Base-by-base conservation (phyloP, 2,113 vertebrate genomes). In the Crotophaga sulcirostris region DNA sequence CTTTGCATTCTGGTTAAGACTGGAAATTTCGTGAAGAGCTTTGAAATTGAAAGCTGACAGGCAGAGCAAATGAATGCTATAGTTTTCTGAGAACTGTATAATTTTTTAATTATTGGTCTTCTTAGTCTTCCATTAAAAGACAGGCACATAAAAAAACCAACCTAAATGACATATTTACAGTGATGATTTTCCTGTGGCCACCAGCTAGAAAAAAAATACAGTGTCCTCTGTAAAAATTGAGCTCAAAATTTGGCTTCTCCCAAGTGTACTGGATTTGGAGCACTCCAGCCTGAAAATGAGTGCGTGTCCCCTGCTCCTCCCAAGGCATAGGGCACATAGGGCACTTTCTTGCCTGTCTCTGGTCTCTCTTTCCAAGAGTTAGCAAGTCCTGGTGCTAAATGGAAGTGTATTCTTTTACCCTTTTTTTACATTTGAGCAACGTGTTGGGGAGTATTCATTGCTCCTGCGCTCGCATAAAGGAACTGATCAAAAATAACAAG, bases 1-100 rank as follows among this genome's bases (percentile, higher is more conserved):
- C n/a, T 91, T 94, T 89, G 62, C 81, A 91, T 96, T 89, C 79
- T 77, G 69, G 33, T 91, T 93, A 73, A 82, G 59, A 36, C 1
- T 31, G 58, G 66, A 87, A 87, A 79, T 73, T 66, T 56, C n/a
- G 29, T n/a, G 0, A 64, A 83, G 47, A 94, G 70, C 64, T 89
- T 92, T 90, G 56, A 82, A 75, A 84, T 23, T 19, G 36, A 63
- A 89, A 93, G 54, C 74, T 95, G 78, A 47, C n/a, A 60, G 58
- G 40, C 62, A 78, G 69, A 93, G 58, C 45, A 91, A 87, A 72
- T 64, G 0, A 38, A 56, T 89, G 73, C 60, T 58, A 0, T 52
- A 51, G 25, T 87, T 84, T 91, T 78, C 49, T 47, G 45, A 33
- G 84, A 75, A 76, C 8, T 8, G 6, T 40, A 1, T 49, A 0